Conservation (phyloP, 2,888 invertebrate genomes). For the Lepeophtheirus nordmannii region DNA sequence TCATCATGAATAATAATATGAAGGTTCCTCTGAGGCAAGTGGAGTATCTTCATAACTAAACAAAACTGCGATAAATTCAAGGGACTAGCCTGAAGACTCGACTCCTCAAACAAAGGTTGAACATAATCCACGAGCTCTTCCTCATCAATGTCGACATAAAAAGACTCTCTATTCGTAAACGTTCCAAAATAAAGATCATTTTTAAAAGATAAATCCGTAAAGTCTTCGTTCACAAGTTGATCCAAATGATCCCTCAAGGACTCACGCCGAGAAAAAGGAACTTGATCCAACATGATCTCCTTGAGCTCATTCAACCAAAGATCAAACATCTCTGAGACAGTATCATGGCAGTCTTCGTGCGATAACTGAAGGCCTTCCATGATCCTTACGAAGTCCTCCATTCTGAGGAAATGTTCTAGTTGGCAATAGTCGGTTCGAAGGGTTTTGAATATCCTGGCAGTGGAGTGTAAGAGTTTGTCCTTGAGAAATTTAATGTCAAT, state of each 20-base stretch:
- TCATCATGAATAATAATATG: neutral
- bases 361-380: neutral
- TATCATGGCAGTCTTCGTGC: neutral
- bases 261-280: neutral
- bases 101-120: neutral
- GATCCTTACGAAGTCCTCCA: neutral
- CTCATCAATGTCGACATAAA: conserved; percentile 6
- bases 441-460: neutral
- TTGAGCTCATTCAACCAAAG: neutral
- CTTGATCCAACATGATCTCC: neutral
- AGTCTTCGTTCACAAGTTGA: neutral
- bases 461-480: neutral
- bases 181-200: neutral
- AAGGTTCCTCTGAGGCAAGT: neutral
- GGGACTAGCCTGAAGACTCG: neutral
- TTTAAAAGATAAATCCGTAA: neutral
- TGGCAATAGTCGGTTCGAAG: neutral
- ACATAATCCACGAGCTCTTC: neutral
- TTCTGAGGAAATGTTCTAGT: neutral
- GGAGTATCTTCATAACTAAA: neutral
- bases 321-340: neutral
- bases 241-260: neutral
- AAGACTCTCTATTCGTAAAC: neutral
- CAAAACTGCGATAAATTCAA: neutral
- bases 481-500: neutral